Percentiles rank a stretch among this genome's conserved stretches.
Conservation (phyloP, 2,797 vertebrate species). For the Streptopelia turtur region DNA sequence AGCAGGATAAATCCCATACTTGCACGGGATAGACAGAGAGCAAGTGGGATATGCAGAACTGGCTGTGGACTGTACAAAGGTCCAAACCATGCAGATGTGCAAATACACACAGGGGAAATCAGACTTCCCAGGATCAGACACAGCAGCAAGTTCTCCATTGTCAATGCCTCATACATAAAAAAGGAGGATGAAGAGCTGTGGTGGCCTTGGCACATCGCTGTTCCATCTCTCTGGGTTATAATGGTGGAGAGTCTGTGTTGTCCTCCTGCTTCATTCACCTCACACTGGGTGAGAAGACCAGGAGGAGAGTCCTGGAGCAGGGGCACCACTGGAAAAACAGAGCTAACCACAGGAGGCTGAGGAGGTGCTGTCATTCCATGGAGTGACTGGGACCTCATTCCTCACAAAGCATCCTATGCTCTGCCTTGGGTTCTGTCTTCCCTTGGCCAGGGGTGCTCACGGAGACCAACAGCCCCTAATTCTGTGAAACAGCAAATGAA, state of each 20-base stretch:
- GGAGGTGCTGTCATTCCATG: background rate
- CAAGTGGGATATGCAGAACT: background rate
- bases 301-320: background rate
- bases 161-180: background rate
- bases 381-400: background rate
- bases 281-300: fast-evolving
- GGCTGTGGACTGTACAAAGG: background rate
- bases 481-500: background rate
- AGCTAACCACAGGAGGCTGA: background rate
- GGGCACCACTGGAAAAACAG: background rate
- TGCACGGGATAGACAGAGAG: background rate
- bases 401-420: background rate
- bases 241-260: background rate
- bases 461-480: fast-evolving
- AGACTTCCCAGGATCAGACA: background rate
- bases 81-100: background rate
- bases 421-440: background rate
- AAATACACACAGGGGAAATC: background rate
- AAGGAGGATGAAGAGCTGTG: background rate
- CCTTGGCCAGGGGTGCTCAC: background rate
- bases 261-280: background rate
- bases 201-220: background rate
- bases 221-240: background rate
- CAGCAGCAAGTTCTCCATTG: background rate
- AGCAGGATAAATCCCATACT: background rate